Conservation (phyloP, 2,888 invertebrate species). For the Sarcophaga caerulescens region DNA sequence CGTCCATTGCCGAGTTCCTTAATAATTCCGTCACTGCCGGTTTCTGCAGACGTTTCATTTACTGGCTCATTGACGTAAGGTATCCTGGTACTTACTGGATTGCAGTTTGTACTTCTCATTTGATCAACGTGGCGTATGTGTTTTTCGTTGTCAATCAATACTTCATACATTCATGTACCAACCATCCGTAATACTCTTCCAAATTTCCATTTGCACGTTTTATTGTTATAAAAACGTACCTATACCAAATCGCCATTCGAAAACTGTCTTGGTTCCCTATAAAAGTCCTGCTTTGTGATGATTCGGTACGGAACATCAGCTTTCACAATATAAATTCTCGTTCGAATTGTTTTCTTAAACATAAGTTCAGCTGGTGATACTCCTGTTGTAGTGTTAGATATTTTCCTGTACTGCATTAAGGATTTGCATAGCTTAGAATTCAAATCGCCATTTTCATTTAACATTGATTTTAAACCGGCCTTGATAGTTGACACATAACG, state of each 20-base stretch:
- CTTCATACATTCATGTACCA: conserved; percentile 46
- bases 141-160: conserved; percentile 48
- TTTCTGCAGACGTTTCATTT: neutral
- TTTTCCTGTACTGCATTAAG: neutral
- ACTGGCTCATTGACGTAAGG: neutral
- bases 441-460: neutral
- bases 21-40: neutral
- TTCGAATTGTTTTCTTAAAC: conserved; percentile 3
- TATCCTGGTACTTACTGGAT: neutral
- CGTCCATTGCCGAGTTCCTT: neutral
- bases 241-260: neutral
- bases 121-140: conserved; percentile 50
- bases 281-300: neutral
- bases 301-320: neutral
- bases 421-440: neutral
- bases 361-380: neutral
- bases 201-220: conserved; percentile 52
- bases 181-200: conserved; percentile 29
- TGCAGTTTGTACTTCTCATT: conserved; percentile 26
- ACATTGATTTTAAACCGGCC: neutral
- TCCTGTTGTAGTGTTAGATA: conserved; percentile 8
- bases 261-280: neutral
- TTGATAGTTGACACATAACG: conserved; percentile 7
- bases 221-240: conserved; percentile 49
- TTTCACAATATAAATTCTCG: neutral